These are phyloP conservation scores for Melanargia galathea DNA, from an alignment of 2,888 invertebrate species.

Conservation along the genomic window DNA sequence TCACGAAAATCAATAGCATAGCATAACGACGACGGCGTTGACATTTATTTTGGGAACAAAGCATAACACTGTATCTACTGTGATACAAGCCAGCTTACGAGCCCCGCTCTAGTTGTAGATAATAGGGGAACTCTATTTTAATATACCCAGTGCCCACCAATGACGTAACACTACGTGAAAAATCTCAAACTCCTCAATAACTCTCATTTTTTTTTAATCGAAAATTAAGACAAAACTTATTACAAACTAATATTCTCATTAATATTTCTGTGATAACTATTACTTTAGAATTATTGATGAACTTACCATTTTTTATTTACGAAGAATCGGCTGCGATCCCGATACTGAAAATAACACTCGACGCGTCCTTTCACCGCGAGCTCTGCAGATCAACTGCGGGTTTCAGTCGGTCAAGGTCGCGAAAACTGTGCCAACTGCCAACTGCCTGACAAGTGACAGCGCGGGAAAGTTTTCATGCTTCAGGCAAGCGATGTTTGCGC, in stretches of 20 bases:
- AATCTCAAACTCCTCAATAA: slow-evolving; percentile 8
- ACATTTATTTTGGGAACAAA: slow-evolving; percentile 29
- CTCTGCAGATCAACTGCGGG: slow-evolving; percentile 71
- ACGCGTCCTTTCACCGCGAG: slow-evolving; percentile 46
- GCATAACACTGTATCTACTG: not conserved
- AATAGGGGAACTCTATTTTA: slow-evolving; percentile 46
- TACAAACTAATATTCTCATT: not conserved
- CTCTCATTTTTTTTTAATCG: not conserved
- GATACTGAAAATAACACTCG: slow-evolving; percentile 44
- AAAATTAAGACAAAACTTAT: not conserved
- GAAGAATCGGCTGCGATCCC: slow-evolving; percentile 50
- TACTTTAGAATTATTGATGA: not conserved
- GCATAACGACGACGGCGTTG: not conserved
- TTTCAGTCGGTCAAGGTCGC: slow-evolving; percentile 68
- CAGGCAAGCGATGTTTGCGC: slow-evolving; percentile 35
- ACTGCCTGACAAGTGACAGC: too few relatives aligned
- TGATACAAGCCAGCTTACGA: slow-evolving; percentile 11
- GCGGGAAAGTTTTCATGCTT: slow-evolving; percentile 60
- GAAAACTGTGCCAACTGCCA: slow-evolving; percentile 74
- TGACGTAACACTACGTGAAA: slow-evolving; percentile 52
- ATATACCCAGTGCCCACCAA: too few relatives aligned
- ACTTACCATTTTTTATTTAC: slow-evolving; percentile 67
- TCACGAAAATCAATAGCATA: slow-evolving; percentile 27
- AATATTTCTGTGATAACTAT: not conserved
- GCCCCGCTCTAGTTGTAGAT: slow-evolving; percentile 22